Evolutionary conservation across 2,113 vertebrate genomes (phyloP).

Genomic region (Pampusana beccarii): DNA sequence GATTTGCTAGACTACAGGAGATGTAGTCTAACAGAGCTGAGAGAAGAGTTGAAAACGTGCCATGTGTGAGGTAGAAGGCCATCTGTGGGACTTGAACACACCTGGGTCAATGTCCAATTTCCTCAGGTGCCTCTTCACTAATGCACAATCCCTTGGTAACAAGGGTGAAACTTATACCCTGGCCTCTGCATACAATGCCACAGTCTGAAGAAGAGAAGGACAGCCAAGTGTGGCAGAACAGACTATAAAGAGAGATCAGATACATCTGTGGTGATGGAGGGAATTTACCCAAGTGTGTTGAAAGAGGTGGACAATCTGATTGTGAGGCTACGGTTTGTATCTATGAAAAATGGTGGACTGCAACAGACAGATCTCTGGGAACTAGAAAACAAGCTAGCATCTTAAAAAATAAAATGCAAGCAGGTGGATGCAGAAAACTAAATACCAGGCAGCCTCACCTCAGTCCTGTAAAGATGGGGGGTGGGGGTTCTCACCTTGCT

Average conservation of each 20-base stretch:
- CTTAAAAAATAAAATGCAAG: not conserved
- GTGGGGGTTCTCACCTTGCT: not conserved
- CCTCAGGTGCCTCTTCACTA: not conserved
- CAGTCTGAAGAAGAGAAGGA: not conserved
- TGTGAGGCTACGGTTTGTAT: not conserved
- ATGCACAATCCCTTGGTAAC: not conserved
- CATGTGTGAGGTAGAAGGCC: not conserved
- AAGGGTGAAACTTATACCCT: not conserved
- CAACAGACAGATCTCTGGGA: not conserved
- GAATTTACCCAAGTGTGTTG: not conserved
- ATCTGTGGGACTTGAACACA: not conserved
- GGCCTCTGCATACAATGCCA: not conserved
- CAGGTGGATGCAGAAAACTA: not conserved
- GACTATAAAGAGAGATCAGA: not conserved
- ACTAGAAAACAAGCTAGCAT: not conserved
- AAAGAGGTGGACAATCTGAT: not conserved
- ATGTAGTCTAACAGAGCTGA: not conserved
- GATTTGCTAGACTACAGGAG: not conserved
- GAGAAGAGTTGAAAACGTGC: not conserved
- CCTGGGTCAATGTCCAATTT: not conserved
- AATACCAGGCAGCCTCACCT: not conserved
- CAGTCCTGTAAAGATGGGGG: not conserved
- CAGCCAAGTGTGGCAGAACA: not conserved
- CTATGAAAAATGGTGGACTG: accelerated
- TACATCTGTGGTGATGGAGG: not conserved